Evolutionary conservation across 2,797 vertebrate genomes (phyloP), one percentile per base, ranked within the genome.

Genomic region (Phylloscopus collybita): DNA sequence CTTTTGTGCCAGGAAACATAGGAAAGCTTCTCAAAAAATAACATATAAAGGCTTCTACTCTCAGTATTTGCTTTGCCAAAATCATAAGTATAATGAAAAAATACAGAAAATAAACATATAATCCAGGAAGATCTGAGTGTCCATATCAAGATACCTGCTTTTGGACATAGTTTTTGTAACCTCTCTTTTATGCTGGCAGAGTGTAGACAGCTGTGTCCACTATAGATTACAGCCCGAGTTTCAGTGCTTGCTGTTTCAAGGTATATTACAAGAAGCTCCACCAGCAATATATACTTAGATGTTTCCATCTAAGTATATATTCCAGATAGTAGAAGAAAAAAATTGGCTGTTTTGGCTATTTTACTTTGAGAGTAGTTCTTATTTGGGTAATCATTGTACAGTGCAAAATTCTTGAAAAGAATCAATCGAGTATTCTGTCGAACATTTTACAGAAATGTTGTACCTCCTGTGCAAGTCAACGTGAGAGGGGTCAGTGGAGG

Each of bases 101-200:
- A 29, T 56, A 42, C 0, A 69, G 16, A 65, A 60, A 38, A n/a
- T 50, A 71, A 71, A 54, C 1, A 2, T 66, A 16, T 0, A 57
- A 34, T 59, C 29, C 36, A 29, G 26, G 36, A 88, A 75, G 34
- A 47, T 16, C 18, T 34, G 42, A 65, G 21, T 51, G 69, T 36
- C 40, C 15, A 7, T 44, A 60, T 86, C 23, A 44, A 65, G 42
- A 49, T 42, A n/a, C 9, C 12, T 61, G 32, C 9, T 69, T 86
- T 76, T 57, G 61, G 17, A 40, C 22, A 11, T 50, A 53, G 13
- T 29, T 84, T 69, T 57, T 66, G 11, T 84, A 32, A 49, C 32
- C 12, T 86, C 26, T 80, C 8, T 69, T 92, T 91, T 76, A 32
- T 64, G n/a, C 9, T 65, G 51, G 13, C 25, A 57, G 34, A 56